Conservation (phyloP, 2,888 invertebrate genomes). For the Meandrusa payeni region DNA sequence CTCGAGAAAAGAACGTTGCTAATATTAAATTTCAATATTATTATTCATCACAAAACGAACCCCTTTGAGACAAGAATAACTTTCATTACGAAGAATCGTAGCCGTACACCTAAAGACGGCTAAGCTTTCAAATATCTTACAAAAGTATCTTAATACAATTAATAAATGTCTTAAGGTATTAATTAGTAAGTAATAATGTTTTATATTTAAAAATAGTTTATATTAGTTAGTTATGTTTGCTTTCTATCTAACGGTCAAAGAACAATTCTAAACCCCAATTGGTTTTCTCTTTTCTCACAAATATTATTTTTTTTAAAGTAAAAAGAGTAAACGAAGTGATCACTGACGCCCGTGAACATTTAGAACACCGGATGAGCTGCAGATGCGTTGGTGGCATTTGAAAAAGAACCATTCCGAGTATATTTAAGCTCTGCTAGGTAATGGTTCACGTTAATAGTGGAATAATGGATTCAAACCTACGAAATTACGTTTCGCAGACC, state of each 20-base stretch:
- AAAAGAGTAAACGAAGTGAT: no score
- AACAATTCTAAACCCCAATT: no score
- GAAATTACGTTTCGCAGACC: no score
- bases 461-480: no score
- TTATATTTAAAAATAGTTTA: not conserved
- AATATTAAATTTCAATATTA: slow-evolving; percentile 11
- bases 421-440: no score
- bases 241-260: no score
- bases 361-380: no score
- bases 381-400: no score
- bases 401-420: no score
- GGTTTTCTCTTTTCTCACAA: no score
- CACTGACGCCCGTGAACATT: no score
- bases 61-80: slow-evolving; percentile 11
- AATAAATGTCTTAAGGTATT: not conserved
- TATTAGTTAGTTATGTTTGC: not conserved
- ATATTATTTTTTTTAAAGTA: not conserved
- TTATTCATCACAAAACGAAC: slow-evolving; percentile 4
- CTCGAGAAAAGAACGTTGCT: not conserved
- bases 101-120: slow-evolving; percentile 12
- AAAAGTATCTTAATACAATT: slow-evolving; percentile 7
- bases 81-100: slow-evolving; percentile 14
- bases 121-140: slow-evolving; percentile 4
- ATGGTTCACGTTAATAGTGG: no score
- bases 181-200: not conserved